Evolutionary conservation across 2,113 vertebrate species (phyloP).

Genomic region (Corythoichthys intestinalis): DNA sequence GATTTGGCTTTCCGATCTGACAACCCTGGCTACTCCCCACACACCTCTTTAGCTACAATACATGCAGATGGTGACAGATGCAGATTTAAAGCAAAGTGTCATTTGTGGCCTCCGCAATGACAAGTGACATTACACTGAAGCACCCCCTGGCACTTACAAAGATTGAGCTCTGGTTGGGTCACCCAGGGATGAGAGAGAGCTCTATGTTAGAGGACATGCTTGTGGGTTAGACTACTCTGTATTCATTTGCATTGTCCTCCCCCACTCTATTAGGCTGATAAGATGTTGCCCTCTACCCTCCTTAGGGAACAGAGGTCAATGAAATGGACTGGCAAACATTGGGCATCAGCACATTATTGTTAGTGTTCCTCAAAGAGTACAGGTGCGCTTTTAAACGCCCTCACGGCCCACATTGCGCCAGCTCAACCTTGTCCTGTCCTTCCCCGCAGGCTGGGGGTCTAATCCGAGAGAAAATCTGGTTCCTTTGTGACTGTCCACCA

Average conservation of each 20-base stretch:
- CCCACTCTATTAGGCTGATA: conserved; percentile 57
- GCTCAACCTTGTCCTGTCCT: conserved; percentile 10
- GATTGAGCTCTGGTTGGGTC: conserved; percentile 51
- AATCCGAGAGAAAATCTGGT: conserved; percentile 63
- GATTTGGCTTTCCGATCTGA: too few species aligned
- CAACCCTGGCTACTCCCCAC: not conserved
- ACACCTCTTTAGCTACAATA: conserved; percentile 9
- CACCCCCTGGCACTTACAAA: conserved; percentile 56
- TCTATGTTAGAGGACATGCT: conserved; percentile 50
- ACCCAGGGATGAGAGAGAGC: conserved; percentile 36
- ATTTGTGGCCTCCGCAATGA: conserved; percentile 62
- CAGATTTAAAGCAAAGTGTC: conserved; percentile 55
- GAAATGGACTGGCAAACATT: conserved; percentile 42
- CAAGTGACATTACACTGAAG: conserved; percentile 57
- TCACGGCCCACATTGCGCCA: conserved; percentile 1
- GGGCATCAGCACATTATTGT: conserved; percentile 14
- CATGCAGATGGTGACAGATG: conserved; percentile 25
- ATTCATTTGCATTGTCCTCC: conserved; percentile 56
- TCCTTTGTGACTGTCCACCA: conserved; percentile 47
- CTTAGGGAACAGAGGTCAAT: conserved; percentile 36
- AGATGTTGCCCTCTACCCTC: conserved; percentile 48
- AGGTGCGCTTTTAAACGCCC: conserved; percentile 4
- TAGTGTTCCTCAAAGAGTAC: conserved; percentile 18
- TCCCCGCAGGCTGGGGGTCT: conserved; percentile 30
- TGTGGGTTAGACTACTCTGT: conserved; percentile 47